Base-by-base conservation (phyloP, 2,797 vertebrate species). In the Manis javanica region DNA sequence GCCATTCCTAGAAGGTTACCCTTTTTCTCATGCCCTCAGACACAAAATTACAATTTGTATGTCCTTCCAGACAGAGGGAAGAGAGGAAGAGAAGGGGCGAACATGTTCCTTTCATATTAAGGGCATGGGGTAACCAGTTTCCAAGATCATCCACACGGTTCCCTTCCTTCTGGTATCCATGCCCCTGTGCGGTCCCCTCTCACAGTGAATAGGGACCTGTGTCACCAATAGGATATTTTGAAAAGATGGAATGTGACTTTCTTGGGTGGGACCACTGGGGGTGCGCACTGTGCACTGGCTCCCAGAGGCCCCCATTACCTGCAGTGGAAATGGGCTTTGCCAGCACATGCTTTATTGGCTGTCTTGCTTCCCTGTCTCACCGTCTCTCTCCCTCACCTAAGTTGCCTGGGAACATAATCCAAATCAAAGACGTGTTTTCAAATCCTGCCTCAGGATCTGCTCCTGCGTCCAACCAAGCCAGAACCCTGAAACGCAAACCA, bases 321-420 rank as follows among this genome's bases (percentile, higher is more conserved):
- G 19, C 3, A 1, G 53, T 24, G 74, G 37, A 59, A 57, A 29
- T n/a, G 1, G 46, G 34, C 59, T 68, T 46, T 5, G 24, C n/a
- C 0, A 9, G 34, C 16, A 11, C 1, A 0, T 2, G 46, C 21
- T 72, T 51, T 19, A 18, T 4, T 15, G 0, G 3, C 53, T 46
- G 14, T 18, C 71, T 23, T 23, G 11, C 18, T 13, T 23, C 34
- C 18, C 37, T 18, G 14, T n/a, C 24, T 74, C 57, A 7, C 29
- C 9, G 72, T 10, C 8, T 53, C 71, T 23, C 29, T 23, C 74
- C 13, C 26, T 75, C 26, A 19, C 24, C 53, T 29, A 21, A 18
- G 3, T 16, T n/a, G 34, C 53, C 85, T 53, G 64, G 53, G 39
- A 79, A n/a, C 26, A 19, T 37, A 57, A 66, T n/a, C 61, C 51